A percentile compares a stretch with the other conserved stretches of the same genome.
phyloP scores from a whole-genome alignment of 2,113 vertebrate species.

The Phrynosoma platyrhinos region DNA sequence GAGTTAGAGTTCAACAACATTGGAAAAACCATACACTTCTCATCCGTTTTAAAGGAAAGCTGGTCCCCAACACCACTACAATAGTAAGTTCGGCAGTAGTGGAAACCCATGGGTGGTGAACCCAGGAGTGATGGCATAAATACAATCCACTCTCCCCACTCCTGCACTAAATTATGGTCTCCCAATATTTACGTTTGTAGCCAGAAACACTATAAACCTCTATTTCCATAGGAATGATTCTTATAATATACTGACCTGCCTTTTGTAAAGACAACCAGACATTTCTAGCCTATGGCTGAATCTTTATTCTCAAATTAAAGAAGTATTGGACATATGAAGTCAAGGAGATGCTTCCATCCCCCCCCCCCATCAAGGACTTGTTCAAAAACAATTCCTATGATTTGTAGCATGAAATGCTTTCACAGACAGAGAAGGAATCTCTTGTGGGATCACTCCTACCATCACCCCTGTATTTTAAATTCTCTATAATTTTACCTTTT shows the following conservation, averaged over 20 bases:
- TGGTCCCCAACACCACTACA: too few relatives aligned
- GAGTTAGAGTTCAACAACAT: too few relatives aligned
- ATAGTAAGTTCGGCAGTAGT: background rate
- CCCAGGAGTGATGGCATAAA: too few relatives aligned
- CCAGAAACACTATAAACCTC: background rate
- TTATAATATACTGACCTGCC: background rate
- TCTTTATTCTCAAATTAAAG: background rate
- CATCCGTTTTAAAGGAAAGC: too few relatives aligned
- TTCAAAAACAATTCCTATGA: conserved; percentile 16
- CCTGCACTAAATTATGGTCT: background rate
- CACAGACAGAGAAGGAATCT: background rate
- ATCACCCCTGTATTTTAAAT: conserved; percentile 37
- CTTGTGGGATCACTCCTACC: conserved; percentile 17
- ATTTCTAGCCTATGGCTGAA: background rate
- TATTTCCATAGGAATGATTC: background rate
- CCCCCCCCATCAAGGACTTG: background rate
- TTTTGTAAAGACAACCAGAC: background rate
- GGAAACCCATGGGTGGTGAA: too few relatives aligned
- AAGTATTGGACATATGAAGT: background rate
- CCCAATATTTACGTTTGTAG: background rate
- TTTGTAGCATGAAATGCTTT: conserved; percentile 29
- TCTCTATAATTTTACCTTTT: conserved; percentile 50
- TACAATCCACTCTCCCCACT: too few relatives aligned
- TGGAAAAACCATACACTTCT: too few relatives aligned
- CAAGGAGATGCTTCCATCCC: background rate